Evolutionary conservation across 2,797 vertebrate species (phyloP), one percentile per base, ranked within the genome.

Genomic region (Ctenosaura bakeri): DNA sequence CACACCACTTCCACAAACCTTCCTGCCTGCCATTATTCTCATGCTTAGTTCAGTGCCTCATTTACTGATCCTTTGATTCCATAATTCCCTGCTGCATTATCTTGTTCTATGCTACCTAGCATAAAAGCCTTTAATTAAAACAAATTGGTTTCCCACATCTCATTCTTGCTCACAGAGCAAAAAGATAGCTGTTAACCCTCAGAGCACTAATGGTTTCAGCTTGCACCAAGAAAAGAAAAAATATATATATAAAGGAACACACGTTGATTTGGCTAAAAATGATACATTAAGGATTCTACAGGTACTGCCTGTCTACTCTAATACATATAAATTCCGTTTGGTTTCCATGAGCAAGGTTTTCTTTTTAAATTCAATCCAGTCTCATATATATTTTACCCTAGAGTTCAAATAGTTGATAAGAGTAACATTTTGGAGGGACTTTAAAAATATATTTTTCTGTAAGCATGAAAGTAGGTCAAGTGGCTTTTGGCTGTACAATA

Each of bases 201-300:
- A 81, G n/a, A 56, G 73, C 64, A 54, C 6, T 69, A 56, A 56
- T 38, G 42, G 78, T 50, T 86, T 82, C 32, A 90, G 24, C 64
- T 81, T 64, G 38, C 32, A 64, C 77, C 38, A 38, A 20, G 56
- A 87, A 85, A 59, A 22, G 74, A 85, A 46, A 86, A 90, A 1
- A 64, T n/a, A n/a, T n/a, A n/a, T n/a, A n/a, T 38, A 85, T 46
- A 90, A 92, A 85, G 52, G 71, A 87, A 86, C 59, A 12, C 35
- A 52, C 22, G 69, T 66, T 50, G 69, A 89, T 62, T 86, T 56
- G 91, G 78, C 78, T 81, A 82, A 86, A 86, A 86, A 86, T 76
- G 54, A 73, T 0, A 52, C 69, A 66, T 81, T 88, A 66, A 78
- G 52, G 66, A 90, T 91, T 87, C 59, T 82, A 66, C 54, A 90